Base-by-base conservation (phyloP, 2,888 invertebrate genomes). In the Camponotus fellah region DNA sequence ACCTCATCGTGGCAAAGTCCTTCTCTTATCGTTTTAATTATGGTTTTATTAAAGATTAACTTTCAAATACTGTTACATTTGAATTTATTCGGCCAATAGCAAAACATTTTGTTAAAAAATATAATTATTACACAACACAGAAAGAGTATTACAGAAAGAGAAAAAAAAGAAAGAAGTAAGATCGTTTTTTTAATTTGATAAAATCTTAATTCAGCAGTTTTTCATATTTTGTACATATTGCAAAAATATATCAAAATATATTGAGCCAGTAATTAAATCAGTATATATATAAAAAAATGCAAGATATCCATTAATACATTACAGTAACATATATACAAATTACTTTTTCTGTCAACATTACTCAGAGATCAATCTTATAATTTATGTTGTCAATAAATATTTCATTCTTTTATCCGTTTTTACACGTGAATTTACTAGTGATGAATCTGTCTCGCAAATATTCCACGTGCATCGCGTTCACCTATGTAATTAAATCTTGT, bases 401-500 rank as follows among this genome's bases (percentile, higher is more conserved):
- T 77, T 40, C 32, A 32, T 56, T 77, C 32, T 3, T 37, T 1
- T 26, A n/a, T 40, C 1, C 40, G 0, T 76, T 56, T 66, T 53
- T 43, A 58, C 6, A 32, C 12, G 40, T 17, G n/a, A 77, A 12
- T 66, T 56, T 12, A 14, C 40, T 40, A 56, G 8, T 40, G 66
- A 56, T 56, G 34, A 77, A 53, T 76, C 53, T 76, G 9, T 79
- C 43, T 68, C 14, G 56, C 58, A 79, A 76, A 79, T 68, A 43
- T 2, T 9, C 43, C 10, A 34, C 40, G 32, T n/a, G 58, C 34
- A 46, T 9, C 21, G 34, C 43, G 34, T 40, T 69, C 32, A 68
- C 58, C 79, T 46, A 58, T 69, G 69, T 79, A 69, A 79, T 79
- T 79, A 79, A 79, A 79, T 79, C 69, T 79, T 69, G 79, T 69